Evolutionary conservation across 2,797 vertebrate species (phyloP).

Genomic region (Mastacembelus armatus): DNA sequence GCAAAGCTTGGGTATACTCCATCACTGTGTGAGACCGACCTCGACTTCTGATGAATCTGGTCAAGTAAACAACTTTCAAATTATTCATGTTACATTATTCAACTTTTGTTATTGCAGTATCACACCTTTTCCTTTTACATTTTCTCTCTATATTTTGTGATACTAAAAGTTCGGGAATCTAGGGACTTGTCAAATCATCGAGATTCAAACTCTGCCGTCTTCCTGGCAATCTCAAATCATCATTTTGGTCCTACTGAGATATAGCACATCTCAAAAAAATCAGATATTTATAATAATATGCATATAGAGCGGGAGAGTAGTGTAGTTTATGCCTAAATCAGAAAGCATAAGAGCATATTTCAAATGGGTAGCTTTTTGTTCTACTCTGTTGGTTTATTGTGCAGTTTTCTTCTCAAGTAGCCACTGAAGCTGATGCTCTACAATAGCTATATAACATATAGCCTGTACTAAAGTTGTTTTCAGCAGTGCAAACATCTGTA

Average conservation of each 20-base stretch:
- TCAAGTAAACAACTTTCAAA: neutral
- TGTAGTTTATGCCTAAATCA: neutral
- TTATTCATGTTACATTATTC: neutral
- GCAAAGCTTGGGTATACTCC: neutral
- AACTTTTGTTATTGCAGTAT: neutral
- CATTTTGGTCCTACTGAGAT: neutral
- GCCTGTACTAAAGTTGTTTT: slow-evolving; percentile 6
- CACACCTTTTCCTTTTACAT: neutral
- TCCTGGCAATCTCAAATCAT: neutral
- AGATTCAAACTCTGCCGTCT: too few species aligned
- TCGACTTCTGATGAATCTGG: slow-evolving; percentile 9
- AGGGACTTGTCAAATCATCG: neutral
- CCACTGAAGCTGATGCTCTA: slow-evolving; percentile 2
- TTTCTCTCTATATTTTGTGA: neutral
- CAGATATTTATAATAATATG: too few species aligned
- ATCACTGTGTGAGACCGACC: slow-evolving; percentile 7
- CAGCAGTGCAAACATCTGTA: slow-evolving; percentile 29
- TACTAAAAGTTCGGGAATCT: neutral
- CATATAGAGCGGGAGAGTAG: too few species aligned
- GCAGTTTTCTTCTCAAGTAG: neutral
- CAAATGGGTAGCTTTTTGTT: neutral
- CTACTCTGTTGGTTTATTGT: neutral
- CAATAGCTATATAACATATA: neutral
- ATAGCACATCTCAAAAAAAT: too few species aligned
- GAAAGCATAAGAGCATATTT: neutral